A percentile compares a stretch with the other conserved stretches of the same genome.
These are phyloP conservation scores for Aix galericulata DNA, from an alignment of 2,113 vertebrate species.

Conservation along the genomic window DNA sequence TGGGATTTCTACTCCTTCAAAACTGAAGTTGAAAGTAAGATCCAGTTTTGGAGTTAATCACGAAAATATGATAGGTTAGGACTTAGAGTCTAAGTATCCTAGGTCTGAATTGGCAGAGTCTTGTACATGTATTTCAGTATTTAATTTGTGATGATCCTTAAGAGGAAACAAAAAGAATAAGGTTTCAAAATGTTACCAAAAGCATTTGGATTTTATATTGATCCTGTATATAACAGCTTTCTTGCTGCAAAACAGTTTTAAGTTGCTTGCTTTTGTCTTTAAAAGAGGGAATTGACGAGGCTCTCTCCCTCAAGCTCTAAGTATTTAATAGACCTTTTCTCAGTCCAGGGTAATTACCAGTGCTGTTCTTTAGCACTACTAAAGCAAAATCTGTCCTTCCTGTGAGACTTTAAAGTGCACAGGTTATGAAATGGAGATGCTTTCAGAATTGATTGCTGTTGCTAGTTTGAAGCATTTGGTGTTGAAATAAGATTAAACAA, in stretches of 20 bases:
- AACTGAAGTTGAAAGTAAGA: neutral
- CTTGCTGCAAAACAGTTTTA: neutral
- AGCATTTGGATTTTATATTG: neutral
- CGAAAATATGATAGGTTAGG: neutral
- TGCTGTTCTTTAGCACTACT: neutral
- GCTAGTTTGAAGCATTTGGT: neutral
- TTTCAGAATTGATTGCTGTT: neutral
- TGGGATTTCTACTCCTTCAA: neutral
- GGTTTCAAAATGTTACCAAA: neutral
- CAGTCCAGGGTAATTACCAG: neutral
- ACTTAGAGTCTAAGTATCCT: neutral
- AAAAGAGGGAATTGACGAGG: neutral
- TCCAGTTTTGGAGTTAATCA: neutral
- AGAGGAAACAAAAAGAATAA: neutral
- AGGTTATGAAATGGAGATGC: neutral
- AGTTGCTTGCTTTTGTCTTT: neutral
- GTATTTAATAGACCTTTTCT: neutral
- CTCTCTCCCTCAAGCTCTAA: neutral
- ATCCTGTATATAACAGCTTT: neutral
- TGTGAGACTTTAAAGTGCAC: neutral
- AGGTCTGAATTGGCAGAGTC: neutral
- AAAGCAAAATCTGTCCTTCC: neutral
- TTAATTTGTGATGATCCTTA: neutral
- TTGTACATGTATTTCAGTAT: neutral
- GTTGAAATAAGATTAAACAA: neutral